Conservation (phyloP, 2,113 vertebrate genomes). For the Rousettus leschenaultii region DNA sequence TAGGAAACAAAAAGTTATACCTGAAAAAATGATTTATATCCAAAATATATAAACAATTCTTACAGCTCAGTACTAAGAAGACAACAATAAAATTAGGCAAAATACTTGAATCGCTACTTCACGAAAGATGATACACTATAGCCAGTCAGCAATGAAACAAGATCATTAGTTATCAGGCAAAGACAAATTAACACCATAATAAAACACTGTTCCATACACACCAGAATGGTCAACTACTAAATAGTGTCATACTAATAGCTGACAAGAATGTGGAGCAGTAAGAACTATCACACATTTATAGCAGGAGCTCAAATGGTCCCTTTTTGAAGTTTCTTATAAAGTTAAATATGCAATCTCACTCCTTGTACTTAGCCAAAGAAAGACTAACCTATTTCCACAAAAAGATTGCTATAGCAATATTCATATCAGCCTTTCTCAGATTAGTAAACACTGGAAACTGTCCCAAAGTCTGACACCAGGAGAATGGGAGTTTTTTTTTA, state of each 20-base stretch:
- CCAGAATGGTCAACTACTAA: background rate
- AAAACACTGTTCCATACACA: background rate
- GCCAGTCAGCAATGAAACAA: background rate
- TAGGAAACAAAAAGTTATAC: background rate
- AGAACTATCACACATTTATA: background rate
- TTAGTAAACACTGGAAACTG: constrained; percentile 7
- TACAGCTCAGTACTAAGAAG: background rate
- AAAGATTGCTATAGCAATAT: constrained; percentile 27
- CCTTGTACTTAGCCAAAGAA: constrained; percentile 23
- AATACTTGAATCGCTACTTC: background rate
- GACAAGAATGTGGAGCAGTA: background rate
- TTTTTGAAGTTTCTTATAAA: constrained; percentile 15
- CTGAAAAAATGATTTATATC: background rate
- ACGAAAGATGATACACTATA: background rate
- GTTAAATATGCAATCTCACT: background rate
- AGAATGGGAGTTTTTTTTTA: background rate
- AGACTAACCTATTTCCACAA: constrained; percentile 42
- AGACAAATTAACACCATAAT: too few relatives aligned
- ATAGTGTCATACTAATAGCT: background rate
- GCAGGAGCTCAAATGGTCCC: background rate
- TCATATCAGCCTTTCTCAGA: constrained; percentile 20
- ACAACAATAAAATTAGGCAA: background rate
- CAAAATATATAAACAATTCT: background rate
- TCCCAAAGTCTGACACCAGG: background rate
- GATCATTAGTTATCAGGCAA: too few relatives aligned